Percentiles rank a stretch among this genome's conserved stretches.
phyloP scores from a whole-genome alignment of 1,140 invertebrate genomes.

The Lucilia cuprina region DNA sequence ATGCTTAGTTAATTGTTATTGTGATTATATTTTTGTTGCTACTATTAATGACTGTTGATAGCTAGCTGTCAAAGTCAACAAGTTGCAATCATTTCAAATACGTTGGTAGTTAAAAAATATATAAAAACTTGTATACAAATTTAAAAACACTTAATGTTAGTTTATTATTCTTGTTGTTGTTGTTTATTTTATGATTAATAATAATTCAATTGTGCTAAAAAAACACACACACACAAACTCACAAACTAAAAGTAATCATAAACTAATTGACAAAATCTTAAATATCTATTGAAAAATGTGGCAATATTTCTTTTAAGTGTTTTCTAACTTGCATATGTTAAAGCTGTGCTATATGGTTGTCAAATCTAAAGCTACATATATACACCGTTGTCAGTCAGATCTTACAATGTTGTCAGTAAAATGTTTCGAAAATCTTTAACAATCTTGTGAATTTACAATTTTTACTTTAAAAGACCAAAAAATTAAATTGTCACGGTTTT shows the following conservation, averaged over 20 bases:
- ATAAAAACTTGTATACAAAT: background rate
- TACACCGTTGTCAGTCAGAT: no score
- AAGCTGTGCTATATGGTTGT: no score
- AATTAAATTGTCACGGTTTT: no score
- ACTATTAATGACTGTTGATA: background rate
- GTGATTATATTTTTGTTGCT: background rate
- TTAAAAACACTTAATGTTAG: background rate
- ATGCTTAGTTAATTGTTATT: slow-evolving; percentile 12
- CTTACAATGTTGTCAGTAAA: no score
- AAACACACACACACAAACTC: no score
- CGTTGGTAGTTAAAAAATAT: background rate
- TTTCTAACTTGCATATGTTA: background rate
- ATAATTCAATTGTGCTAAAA: background rate
- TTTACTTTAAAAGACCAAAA: no score
- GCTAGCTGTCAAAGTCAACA: slow-evolving; percentile 10
- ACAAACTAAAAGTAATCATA: background rate
- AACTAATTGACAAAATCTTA: background rate
- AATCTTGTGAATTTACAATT: no score
- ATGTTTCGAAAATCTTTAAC: no score
- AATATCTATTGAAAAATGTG: background rate
- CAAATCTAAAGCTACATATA: no score
- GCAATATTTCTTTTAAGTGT: background rate
- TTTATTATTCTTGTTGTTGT: background rate
- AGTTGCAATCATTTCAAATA: background rate
- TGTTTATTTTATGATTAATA: background rate